These are phyloP conservation scores for Condylostylus longicornis DNA, from an alignment of 1,140 invertebrate genomes.

Conservation along the genomic window DNA sequence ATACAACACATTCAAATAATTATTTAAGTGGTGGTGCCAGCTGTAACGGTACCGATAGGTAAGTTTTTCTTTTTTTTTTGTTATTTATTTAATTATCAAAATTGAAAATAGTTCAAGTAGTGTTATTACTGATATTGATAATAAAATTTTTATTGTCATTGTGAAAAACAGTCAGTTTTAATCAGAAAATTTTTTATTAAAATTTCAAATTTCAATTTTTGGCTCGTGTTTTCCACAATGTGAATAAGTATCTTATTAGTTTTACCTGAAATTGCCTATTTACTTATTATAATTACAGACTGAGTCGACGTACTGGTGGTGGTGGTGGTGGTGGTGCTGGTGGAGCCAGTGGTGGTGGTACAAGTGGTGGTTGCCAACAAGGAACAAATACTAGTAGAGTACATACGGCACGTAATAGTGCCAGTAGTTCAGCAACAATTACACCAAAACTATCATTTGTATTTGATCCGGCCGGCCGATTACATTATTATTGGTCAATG, in stretches of 20 bases:
- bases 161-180: no score
- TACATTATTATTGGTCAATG: slow-evolving; percentile 94
- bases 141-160: no score
- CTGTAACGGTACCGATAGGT: slow-evolving; percentile 32
- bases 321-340: slow-evolving; percentile 7
- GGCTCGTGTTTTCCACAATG: no score
- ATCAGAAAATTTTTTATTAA: no score
- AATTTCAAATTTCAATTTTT: no score
- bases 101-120: no score
- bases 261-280: background rate
- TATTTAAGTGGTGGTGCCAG: slow-evolving; percentile 26
- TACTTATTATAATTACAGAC: slow-evolving; percentile 1
- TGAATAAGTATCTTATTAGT: no score
- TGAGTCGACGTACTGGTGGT: slow-evolving; percentile 4
- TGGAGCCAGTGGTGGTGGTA: slow-evolving; percentile 5
- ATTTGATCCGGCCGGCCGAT: slow-evolving; percentile 76
- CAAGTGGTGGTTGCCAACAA: slow-evolving; percentile 5
- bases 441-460: slow-evolving; percentile 70
- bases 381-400: slow-evolving; percentile 4
- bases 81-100: slow-evolving; percentile 2
- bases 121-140: no score
- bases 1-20: slow-evolving; percentile 15
- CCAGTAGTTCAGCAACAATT: slow-evolving; percentile 22
- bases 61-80: slow-evolving; percentile 4
- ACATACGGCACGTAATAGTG: slow-evolving; percentile 14